Base-by-base conservation (phyloP, 2,797 vertebrate species). In the Gambelia wislizenii region DNA sequence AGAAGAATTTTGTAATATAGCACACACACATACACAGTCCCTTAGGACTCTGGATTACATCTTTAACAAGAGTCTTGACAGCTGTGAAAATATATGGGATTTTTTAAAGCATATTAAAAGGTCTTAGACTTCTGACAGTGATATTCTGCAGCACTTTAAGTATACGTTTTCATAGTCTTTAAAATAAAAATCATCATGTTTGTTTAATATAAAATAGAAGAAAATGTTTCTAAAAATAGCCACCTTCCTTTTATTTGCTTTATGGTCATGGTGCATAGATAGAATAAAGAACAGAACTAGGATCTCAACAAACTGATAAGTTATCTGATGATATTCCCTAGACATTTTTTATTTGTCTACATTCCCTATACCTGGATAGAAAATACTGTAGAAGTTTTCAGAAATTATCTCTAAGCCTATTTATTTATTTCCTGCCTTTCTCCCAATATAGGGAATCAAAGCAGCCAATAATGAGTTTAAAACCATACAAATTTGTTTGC, bases 21-120 rank as follows among this genome's bases (percentile, higher is more conserved):
- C 69, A 36, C 14, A 18, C 76, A 79, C 85, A 89, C 67, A 61
- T 47, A 91, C 72, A 80, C 33, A 47, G 85, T 90, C 92, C 22
- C 87, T 92, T 92, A 69, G 85, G 89, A 94, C 94, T 95, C 94
- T 95, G 92, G 72, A 89, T 94, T 96, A 85, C 95, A 90, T 93
- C 95, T 92, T 89, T 87, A 94, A 0, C 61, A 87, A 94, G 88
- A 90, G 83, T 79, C 85, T 92, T 95, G 93, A 89, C 93, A 95
- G 94, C 92, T 94, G 91, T 90, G 88, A 94, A 95, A 94, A 90
- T 83, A 70, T 92, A 70, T 61, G 91, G 90, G 72, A 52, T 74
- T 92, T 76, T 91, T 82, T 90, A 88, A 94, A 85, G 83, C 80
- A 87, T 91, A 92, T 93, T 91, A 90, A 93, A 93, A 91, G 89